These are phyloP conservation scores for Agrochola litura DNA, from an alignment of 2,888 invertebrate genomes.

Conservation along the genomic window DNA sequence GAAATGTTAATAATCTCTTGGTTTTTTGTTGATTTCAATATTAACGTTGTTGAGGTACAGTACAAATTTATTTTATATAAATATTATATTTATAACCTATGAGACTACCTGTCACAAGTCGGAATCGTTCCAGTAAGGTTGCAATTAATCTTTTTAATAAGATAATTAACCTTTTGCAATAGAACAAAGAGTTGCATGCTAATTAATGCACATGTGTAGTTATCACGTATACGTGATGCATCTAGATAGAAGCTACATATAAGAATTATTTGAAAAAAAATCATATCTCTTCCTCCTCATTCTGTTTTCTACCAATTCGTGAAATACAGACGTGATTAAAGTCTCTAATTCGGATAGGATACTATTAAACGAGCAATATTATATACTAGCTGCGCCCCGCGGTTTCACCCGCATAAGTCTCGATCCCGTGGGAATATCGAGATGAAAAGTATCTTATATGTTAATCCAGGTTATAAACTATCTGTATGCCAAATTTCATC, in stretches of 20 bases:
- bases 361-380: no score
- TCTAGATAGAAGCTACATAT: neutral
- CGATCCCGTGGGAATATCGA: no score
- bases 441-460: no score
- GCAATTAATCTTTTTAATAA: slow-evolving; percentile 47
- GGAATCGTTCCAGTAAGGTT: slow-evolving; percentile 28
- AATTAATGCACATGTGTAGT: slow-evolving; percentile 17
- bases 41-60: neutral
- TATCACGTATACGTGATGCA: slow-evolving; percentile 3
- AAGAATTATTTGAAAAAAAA: no score
- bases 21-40: neutral
- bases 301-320: no score
- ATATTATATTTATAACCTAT: no score
- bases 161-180: slow-evolving; percentile 35
- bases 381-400: no score
- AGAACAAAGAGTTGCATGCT: slow-evolving; percentile 50
- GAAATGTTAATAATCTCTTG: neutral
- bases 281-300: neutral
- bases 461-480: no score
- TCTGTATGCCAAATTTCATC: no score
- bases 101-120: neutral
- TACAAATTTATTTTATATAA: neutral
- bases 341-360: neutral
- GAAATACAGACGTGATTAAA: neutral
- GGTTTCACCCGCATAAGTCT: no score